phyloP scores from a whole-genome alignment of 2,888 invertebrate genomes.

The Drosophila anomalipes region DNA sequence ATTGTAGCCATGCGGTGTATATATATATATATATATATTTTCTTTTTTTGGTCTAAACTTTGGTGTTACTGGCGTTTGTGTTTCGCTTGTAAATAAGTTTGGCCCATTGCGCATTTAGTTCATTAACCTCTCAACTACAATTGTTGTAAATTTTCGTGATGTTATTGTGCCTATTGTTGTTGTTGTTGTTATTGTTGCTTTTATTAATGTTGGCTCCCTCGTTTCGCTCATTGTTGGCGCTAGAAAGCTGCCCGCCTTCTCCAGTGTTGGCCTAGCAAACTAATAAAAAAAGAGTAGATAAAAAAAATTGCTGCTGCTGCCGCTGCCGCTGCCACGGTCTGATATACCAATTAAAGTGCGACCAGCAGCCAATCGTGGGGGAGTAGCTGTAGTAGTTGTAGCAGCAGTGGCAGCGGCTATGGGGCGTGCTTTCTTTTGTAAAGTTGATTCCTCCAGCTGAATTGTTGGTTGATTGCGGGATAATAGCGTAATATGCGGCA shows the following conservation, averaged over 20 bases:
- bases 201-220: slow-evolving; percentile 29
- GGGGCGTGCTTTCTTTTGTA: slow-evolving; percentile 56
- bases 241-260: slow-evolving; percentile 57
- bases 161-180: slow-evolving; percentile 32
- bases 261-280: slow-evolving; percentile 66
- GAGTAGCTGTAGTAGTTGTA: slow-evolving; percentile 9
- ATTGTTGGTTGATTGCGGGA: slow-evolving; percentile 30
- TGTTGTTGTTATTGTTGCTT: slow-evolving; percentile 8
- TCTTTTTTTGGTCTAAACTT: slow-evolving; percentile 31
- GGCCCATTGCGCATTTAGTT: slow-evolving; percentile 80
- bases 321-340: slow-evolving; percentile 56
- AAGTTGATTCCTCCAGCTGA: slow-evolving; percentile 25
- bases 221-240: slow-evolving; percentile 63
- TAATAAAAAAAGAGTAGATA: slow-evolving; percentile 42
- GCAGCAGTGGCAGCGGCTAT: background rate
- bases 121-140: slow-evolving; percentile 80
- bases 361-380: slow-evolving; percentile 51
- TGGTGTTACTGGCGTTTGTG: slow-evolving; percentile 26
- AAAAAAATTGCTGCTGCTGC: slow-evolving; percentile 53
- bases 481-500: slow-evolving; percentile 64
- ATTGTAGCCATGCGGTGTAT: slow-evolving; percentile 37
- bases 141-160: slow-evolving; percentile 69
- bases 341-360: slow-evolving; percentile 79
- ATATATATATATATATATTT: background rate
- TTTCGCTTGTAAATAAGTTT: slow-evolving; percentile 63